Evolutionary conservation across 2,113 vertebrate species (phyloP).

Genomic region (Odocoileus virginianus): DNA sequence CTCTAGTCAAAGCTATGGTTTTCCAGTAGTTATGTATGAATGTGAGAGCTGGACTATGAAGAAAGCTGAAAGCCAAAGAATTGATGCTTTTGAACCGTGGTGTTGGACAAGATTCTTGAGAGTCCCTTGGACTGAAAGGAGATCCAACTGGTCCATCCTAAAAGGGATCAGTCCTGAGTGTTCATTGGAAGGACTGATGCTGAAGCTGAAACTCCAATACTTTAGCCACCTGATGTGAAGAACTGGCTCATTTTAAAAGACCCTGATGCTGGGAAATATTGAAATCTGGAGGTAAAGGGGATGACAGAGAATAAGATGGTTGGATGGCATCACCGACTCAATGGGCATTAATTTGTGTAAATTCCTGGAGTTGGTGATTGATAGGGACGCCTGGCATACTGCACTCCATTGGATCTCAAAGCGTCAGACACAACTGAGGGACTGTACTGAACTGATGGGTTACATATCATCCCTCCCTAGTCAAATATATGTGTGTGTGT

Average conservation of each 20-base stretch:
- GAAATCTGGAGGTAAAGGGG: neutral
- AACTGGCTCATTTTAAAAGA: neutral
- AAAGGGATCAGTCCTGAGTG: neutral
- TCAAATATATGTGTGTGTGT: neutral
- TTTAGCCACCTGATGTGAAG: neutral
- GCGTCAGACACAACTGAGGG: fast-evolving
- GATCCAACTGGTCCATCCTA: neutral
- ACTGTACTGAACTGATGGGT: neutral
- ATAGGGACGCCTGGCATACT: fast-evolving
- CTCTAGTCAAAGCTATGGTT: neutral
- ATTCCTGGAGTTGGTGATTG: neutral
- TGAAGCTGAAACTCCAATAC: neutral
- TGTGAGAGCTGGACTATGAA: neutral
- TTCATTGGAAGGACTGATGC: neutral
- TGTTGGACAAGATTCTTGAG: neutral
- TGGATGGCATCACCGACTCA: neutral
- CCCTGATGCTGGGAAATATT: neutral
- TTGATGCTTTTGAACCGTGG: neutral
- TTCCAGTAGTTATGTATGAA: neutral
- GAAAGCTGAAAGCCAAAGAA: neutral
- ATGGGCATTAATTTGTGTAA: neutral
- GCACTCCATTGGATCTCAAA: neutral
- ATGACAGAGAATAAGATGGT: neutral
- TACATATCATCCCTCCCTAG: neutral
- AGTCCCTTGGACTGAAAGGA: neutral